Evolutionary conservation across 2,797 vertebrate species (phyloP), one percentile per base, ranked within the genome.

Genomic region (Peromyscus nudipes): DNA sequence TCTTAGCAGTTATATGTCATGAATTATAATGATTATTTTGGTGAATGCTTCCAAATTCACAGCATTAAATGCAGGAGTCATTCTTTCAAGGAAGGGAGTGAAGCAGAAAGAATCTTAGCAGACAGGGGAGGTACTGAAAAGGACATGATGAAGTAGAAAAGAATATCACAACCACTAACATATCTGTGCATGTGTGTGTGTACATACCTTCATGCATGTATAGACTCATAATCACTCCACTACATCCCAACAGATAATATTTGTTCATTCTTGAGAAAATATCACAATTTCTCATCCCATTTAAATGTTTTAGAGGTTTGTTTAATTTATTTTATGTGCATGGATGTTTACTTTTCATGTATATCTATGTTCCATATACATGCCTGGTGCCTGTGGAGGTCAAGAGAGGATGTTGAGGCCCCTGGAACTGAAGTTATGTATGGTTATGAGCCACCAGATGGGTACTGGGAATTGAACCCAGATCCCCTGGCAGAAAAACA

Each of bases 21-120:
- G 75, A 93, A 96, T 96, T n/a, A 87, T 55, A 89, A 95, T 91
- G 37, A 77, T 81, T 84, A 79, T 90, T 95, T 93, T 85, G 73
- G 12, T 31, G 88, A 91, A 3, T 83, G 29, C 43, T 67, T 95
- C 37, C 43, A 89, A 92, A 77, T 67, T n/a, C 73, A 93, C 52
- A 55, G 11, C 17, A n/a, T 67, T 80, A 52, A 21, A 65, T 64
- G 40, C 0, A 57, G 73, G 29, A 96, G 7, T 25, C 62, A 96
- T 43, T 81, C 43, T 34, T 93, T 81, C 19, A n/a, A 77, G 43
- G 87, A 60, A 64, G 4, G 80, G 10, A 81, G 67, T 31, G 46
- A 46, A 81, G 62, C 1, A 37, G 43, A 1, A 76, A 75, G 37
- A 69, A 46, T 40, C 3, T 40, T 52, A 57, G 8, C 23, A 81